Evolutionary conservation across 2,888 invertebrate species (phyloP).

Genomic region (Nysson spinosus): DNA sequence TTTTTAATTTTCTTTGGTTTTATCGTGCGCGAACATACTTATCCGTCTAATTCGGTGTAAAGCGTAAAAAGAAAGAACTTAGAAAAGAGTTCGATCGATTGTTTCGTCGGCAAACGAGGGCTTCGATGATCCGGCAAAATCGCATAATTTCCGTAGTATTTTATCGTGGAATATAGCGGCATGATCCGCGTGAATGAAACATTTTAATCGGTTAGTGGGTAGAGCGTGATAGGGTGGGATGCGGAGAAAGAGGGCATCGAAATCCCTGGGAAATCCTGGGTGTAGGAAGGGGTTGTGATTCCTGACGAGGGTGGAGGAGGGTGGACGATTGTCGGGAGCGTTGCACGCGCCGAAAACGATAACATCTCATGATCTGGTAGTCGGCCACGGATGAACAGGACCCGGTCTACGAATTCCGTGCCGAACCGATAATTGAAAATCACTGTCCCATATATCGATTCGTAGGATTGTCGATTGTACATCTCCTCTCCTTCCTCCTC

Average conservation of each 20-base stretch:
- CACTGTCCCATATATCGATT: constrained; percentile 66
- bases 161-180: no score
- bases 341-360: constrained; percentile 56
- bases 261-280: constrained; percentile 24
- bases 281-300: constrained; percentile 28
- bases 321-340: constrained; percentile 36
- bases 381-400: constrained; percentile 59
- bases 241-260: no score
- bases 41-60: no score
- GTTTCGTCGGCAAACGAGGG: no score
- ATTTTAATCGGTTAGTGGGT: constrained; percentile 11
- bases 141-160: no score
- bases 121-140: no score
- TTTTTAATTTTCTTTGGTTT: no score
- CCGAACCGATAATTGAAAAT: constrained; percentile 64
- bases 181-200: neutral
- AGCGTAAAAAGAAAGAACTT: no score
- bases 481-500: constrained; percentile 14
- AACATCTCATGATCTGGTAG: constrained; percentile 67
- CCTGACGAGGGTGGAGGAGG: constrained; percentile 31
- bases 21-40: no score
- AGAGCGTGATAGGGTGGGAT: neutral
- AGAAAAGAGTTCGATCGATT: no score
- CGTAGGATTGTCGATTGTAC: constrained; percentile 43
- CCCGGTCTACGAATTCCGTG: constrained; percentile 43